phyloP scores from a whole-genome alignment of 2,797 vertebrate genomes.

The Halcyon leucocephala region DNA sequence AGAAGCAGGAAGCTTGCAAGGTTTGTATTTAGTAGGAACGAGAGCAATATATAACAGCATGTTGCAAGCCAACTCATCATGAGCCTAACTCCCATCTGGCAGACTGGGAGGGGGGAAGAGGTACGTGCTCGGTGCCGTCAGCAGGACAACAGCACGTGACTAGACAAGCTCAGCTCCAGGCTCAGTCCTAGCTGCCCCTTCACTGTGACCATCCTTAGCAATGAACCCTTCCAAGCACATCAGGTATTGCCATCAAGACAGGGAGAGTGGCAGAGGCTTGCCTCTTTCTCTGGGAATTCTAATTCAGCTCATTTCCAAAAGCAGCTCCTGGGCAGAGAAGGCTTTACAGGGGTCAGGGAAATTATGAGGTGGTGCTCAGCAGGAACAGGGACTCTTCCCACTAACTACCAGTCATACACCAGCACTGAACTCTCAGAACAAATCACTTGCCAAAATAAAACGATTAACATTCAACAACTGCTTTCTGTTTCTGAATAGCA shows the following conservation, averaged over 20 bases:
- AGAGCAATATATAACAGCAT: neutral
- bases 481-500: neutral
- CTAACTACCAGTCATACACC: neutral
- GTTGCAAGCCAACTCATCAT: neutral
- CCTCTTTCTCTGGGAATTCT: fast-evolving
- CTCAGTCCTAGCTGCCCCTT: neutral
- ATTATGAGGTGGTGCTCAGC: fast-evolving
- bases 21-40: neutral
- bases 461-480: neutral
- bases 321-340: neutral
- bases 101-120: neutral
- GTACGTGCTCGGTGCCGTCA: fast-evolving
- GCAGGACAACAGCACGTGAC: fast-evolving
- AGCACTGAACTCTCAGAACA: neutral
- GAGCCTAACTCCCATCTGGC: neutral
- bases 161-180: neutral
- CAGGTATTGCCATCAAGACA: neutral
- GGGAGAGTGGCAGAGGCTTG: fast-evolving
- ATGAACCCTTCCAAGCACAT: fast-evolving
- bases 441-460: neutral
- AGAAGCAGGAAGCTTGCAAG: neutral
- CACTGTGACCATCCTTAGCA: neutral
- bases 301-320: neutral
- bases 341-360: neutral
- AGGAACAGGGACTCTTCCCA: neutral